Evolutionary conservation across 2,888 invertebrate genomes (phyloP).

Genomic region (Tenthredo distinguenda): DNA sequence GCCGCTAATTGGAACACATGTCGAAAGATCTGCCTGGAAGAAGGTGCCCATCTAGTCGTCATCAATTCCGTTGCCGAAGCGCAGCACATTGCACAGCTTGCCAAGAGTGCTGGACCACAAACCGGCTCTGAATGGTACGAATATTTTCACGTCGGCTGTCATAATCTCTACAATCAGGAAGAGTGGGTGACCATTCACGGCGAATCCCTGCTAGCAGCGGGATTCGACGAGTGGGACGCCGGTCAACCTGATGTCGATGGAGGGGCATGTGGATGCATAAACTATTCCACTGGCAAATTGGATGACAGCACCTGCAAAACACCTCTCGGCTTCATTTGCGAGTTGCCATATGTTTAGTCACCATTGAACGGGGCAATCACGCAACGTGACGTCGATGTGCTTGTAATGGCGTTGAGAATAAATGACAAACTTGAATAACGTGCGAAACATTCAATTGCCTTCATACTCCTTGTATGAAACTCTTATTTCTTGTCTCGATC

Average conservation of each 20-base stretch:
- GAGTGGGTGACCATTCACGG: slow-evolving; percentile 20
- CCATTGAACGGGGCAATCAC: not conserved
- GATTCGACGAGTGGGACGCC: slow-evolving; percentile 18
- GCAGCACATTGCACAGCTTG: not conserved
- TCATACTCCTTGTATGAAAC: not conserved
- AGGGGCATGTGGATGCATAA: not conserved
- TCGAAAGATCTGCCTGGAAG: not conserved
- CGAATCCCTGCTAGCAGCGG: not conserved
- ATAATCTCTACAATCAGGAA: not conserved
- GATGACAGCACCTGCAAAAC: not conserved
- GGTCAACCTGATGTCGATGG: not conserved
- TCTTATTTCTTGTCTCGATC: not conserved
- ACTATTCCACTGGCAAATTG: not conserved
- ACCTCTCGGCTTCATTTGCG: not conserved
- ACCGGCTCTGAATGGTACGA: not conserved
- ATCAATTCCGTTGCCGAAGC: slow-evolving; percentile 28
- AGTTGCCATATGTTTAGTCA: not conserved
- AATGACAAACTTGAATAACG: not conserved
- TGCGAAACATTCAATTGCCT: not conserved
- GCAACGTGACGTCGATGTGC: not conserved
- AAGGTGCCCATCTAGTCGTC: slow-evolving; percentile 20
- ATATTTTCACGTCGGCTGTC: not conserved
- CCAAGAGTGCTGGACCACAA: not conserved
- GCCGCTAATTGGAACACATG: not conserved
- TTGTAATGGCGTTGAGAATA: not conserved